A percentile compares a stretch with the other conserved stretches of the same genome.
Conservation (phyloP, 2,888 invertebrate species). For the Erebia ligea region DNA sequence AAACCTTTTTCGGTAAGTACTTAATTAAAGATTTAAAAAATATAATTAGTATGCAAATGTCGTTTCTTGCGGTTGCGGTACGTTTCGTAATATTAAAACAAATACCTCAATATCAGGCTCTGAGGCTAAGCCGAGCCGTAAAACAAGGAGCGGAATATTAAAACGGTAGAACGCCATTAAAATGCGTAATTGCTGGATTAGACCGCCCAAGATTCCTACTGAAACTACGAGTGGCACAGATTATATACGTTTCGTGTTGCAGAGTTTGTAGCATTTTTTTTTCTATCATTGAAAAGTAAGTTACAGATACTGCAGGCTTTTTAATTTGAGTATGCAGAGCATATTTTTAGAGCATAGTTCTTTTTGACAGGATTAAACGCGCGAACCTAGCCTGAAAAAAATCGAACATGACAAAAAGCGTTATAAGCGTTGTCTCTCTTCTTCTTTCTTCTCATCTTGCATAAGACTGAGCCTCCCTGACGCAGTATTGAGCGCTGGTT, state of each 20-base stretch:
- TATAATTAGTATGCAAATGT: constrained; percentile 37
- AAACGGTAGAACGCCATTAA: constrained; percentile 79
- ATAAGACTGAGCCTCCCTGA: no score
- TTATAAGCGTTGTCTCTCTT: no score
- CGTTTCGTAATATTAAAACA: constrained; percentile 42
- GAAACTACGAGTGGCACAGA: constrained; percentile 34
- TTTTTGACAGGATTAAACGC: no score
- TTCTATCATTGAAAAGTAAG: no score
- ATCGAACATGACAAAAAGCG: no score
- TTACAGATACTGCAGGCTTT: no score
- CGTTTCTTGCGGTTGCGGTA: constrained; percentile 31
- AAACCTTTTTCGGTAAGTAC: neutral
- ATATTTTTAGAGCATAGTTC: no score
- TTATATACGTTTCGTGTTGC: constrained; percentile 30
- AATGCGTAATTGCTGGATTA: constrained; percentile 83
- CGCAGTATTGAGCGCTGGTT: no score
- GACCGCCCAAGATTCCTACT: constrained; percentile 78
- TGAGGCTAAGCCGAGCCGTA: constrained; percentile 62
- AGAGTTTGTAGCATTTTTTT: constrained; percentile 13
- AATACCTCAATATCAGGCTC: constrained; percentile 44
- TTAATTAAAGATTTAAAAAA: constrained; percentile 15
- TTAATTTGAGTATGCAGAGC: no score
- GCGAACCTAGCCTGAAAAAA: no score
- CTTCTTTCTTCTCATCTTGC: no score
- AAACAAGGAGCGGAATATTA: constrained; percentile 81